phyloP scores from a whole-genome alignment of 2,113 vertebrate species.

The Bubalus kerabau region DNA sequence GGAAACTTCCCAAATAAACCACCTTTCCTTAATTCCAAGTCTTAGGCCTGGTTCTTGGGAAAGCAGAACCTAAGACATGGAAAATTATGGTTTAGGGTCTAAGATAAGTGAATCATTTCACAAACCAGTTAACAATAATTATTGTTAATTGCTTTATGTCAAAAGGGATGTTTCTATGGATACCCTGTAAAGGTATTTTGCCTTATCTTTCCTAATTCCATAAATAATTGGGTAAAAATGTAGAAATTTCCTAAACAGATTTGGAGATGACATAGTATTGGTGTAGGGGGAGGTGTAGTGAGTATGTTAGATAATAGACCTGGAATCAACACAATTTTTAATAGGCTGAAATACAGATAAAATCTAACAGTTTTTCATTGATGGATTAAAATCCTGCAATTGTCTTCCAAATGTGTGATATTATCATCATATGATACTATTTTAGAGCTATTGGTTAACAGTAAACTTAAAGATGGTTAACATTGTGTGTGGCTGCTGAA shows the following conservation, averaged over 20 bases:
- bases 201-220: neutral
- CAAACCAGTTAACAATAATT: neutral
- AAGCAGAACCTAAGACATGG: neutral
- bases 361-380: neutral
- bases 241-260: neutral
- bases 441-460: neutral
- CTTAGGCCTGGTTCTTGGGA: neutral
- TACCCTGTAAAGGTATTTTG: neutral
- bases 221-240: neutral
- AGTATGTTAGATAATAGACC: neutral
- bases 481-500: neutral
- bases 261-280: neutral
- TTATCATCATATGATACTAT: neutral
- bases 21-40: neutral
- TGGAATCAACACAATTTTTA: neutral
- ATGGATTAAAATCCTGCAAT: neutral
- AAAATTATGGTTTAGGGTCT: neutral
- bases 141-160: neutral
- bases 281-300: neutral
- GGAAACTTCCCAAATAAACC: neutral
- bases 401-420: neutral
- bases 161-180: neutral
- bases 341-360: neutral
- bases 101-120: neutral
- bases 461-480: neutral